A percentile compares a stretch with the other conserved stretches of the same genome.
These are phyloP conservation scores for Fringilla coelebs DNA, from an alignment of 2,797 vertebrate species.

Conservation along the genomic window DNA sequence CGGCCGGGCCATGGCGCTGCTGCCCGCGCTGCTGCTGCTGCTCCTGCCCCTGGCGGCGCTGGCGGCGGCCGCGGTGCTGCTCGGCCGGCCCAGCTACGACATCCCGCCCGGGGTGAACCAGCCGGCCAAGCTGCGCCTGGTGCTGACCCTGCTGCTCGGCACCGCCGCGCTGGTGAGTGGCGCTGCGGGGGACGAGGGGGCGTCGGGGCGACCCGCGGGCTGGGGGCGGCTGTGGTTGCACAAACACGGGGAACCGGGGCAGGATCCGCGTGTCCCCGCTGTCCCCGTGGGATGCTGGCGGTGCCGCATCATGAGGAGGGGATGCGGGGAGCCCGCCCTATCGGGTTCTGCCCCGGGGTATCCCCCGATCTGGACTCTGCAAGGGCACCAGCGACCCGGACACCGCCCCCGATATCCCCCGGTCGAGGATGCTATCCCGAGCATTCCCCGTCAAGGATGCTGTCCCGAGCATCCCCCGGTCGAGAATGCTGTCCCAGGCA, in stretches of 20 bases:
- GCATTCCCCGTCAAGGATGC: too few relatives aligned
- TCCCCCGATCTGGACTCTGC: not conserved
- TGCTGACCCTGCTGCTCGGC: conserved; percentile 31
- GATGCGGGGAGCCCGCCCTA: not conserved
- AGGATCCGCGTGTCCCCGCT: not conserved
- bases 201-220: not conserved
- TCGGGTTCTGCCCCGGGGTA: not conserved
- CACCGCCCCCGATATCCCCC: too few relatives aligned
- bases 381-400: not conserved
- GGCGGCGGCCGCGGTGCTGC: not conserved
- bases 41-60: conserved; percentile 33
- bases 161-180: conserved; percentile 47
- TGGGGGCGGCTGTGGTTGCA: not conserved
- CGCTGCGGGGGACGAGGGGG: not conserved
- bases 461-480: not conserved
- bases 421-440: too few relatives aligned
- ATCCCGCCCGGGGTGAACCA: conserved; percentile 51
- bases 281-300: not conserved
- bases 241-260: not conserved
- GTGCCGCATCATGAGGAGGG: not conserved
- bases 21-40: conserved; percentile 39
- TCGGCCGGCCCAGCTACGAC: conserved; percentile 34
- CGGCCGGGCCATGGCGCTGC: conserved; percentile 36
- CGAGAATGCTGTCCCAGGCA: not conserved
- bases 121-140: conserved; percentile 54